A percentile compares a stretch with the other conserved stretches of the same genome.
phyloP scores from a whole-genome alignment of 2,888 invertebrate species.

The Amphipyra berbera region DNA sequence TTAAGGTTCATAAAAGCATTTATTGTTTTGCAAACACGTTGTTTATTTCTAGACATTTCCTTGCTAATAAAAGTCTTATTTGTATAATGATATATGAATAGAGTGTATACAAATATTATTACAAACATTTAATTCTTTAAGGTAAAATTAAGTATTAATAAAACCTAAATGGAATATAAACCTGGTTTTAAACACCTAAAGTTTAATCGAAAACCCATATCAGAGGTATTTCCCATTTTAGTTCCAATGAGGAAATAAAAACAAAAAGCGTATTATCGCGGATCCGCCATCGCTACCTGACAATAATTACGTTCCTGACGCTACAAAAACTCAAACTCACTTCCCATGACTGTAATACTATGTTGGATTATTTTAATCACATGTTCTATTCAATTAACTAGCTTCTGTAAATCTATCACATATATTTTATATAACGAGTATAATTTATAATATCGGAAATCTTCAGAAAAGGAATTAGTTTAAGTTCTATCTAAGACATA shows the following conservation, averaged over 20 bases:
- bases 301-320: slow-evolving; percentile 71
- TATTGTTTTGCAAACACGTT: too few relatives aligned
- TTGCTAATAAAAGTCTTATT: too few relatives aligned
- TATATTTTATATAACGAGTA: neutral
- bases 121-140: too few relatives aligned
- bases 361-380: slow-evolving; percentile 60
- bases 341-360: slow-evolving; percentile 86
- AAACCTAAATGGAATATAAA: slow-evolving; percentile 4
- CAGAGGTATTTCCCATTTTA: slow-evolving; percentile 58
- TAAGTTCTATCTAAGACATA: neutral
- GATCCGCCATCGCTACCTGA: slow-evolving; percentile 71
- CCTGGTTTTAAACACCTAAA: slow-evolving; percentile 29
- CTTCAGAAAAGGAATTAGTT: slow-evolving; percentile 6
- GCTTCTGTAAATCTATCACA: slow-evolving; percentile 14
- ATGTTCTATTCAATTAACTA: slow-evolving; percentile 43
- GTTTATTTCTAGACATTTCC: too few relatives aligned
- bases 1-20: too few relatives aligned
- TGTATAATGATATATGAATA: too few relatives aligned
- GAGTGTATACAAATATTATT: too few relatives aligned
- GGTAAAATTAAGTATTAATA: too few relatives aligned
- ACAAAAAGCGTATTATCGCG: slow-evolving; percentile 78
- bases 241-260: slow-evolving; percentile 78
- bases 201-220: slow-evolving; percentile 52
- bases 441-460: neutral
- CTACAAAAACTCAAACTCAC: slow-evolving; percentile 79